Evolutionary conservation across 2,888 invertebrate species (phyloP), one percentile per base, ranked within the genome.

Genomic region (Dicyrtoma fusca): DNA sequence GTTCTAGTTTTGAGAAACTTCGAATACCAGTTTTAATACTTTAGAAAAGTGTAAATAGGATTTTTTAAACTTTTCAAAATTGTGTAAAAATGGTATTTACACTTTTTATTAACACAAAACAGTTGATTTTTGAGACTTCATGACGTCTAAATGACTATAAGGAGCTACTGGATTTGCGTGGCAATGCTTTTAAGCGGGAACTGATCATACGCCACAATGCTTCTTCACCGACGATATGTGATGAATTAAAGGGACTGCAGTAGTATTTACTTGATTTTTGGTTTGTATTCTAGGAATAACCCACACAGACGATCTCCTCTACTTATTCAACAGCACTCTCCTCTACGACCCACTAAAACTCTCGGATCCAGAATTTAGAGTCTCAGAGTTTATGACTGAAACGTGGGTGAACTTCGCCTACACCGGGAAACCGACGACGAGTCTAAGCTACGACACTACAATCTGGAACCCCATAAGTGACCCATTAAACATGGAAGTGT

Each of bases 391-490:
- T 55, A 65, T 77, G 69, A 74, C 75, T 1, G 69, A 76, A 59
- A 73, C 76, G 25, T 72, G 70, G 69, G 63, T 65, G 14, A 77
- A 76, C 64, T 77, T 77, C 72, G 76, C 73, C 1, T 19, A 55
- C 44, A 74, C 69, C 17, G 75, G 77, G 74, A 72, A 72, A 47
- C 63, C 44, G 53, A 47, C 17, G 10, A 3, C 17, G n/a, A 34
- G 1, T 34, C 1, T 5, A 1, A 55, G 19, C 1, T 8, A 55
- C 1, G 23, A 72, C 25, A 64, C 69, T 21, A 59, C 57, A 1
- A 69, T 71, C 14, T 77, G 77, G 77, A 72, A 55, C n/a, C 76
- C 76, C 1, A 74, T 77, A 42, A 53, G 72, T 19, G 74, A 76
- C 26, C 77, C 76, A 17, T 44, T 73, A 10, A 72, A 75, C 25